Percentiles rank a stretch among this genome's conserved stretches.
These are phyloP conservation scores for Synaphobranchus kaupii DNA, from an alignment of 2,797 vertebrate genomes.

Conservation along the genomic window DNA sequence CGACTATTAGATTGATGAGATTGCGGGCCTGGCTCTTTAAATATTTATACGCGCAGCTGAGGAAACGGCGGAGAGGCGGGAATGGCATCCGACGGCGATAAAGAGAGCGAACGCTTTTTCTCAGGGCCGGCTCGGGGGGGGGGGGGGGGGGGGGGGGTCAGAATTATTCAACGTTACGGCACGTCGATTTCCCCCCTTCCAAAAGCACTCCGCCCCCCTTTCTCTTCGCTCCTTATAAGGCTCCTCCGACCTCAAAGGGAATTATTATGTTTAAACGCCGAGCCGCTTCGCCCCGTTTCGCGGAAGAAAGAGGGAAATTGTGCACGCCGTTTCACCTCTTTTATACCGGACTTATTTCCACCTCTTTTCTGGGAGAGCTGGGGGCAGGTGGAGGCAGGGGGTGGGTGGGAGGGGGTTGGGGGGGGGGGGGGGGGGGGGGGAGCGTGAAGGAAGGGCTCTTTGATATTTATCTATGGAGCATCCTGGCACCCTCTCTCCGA, in stretches of 20 bases:
- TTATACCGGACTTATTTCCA: neutral
- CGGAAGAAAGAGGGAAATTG: conserved; percentile 1
- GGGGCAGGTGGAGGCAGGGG: no score
- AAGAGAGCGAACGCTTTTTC: neutral
- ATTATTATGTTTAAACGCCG: neutral
- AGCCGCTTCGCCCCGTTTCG: neutral
- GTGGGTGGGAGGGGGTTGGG: neutral
- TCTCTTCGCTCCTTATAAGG: conserved; percentile 57
- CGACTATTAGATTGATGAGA: conserved; percentile 53
- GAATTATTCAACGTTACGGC: conserved; percentile 70
- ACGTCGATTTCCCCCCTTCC: conserved; percentile 61
- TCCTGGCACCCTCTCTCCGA: conserved; percentile 18
- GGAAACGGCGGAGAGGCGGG: neutral
- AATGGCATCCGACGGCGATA: neutral
- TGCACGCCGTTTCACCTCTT: neutral
- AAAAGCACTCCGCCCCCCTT: conserved; percentile 69
- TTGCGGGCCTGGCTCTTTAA: conserved; percentile 45
- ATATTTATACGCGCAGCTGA: conserved; percentile 50
- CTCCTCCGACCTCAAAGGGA: neutral
- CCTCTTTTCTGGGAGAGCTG: neutral
- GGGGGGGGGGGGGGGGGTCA: conserved; percentile 41
- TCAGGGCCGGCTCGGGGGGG: conserved; percentile 57
- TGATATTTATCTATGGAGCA: conserved; percentile 15
- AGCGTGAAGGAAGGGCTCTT: conserved; percentile 12
- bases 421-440: neutral